Evolutionary conservation across 2,113 vertebrate genomes (phyloP), one percentile per base, ranked within the genome.

Genomic region (Alectura lathami): DNA sequence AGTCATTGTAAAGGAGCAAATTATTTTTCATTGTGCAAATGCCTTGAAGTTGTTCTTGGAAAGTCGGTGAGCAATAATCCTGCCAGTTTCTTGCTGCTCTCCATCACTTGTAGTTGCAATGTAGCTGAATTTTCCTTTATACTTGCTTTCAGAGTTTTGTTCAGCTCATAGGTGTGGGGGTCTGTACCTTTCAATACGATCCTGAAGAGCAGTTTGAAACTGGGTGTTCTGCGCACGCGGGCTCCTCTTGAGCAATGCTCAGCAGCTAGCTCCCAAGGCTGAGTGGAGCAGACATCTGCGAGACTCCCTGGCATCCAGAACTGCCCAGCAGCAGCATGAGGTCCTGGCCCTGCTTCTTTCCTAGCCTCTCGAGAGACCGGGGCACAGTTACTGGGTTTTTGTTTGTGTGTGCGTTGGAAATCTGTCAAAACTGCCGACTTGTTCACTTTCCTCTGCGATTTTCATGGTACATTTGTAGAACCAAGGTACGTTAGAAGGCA

Each of bases 181-280:
- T 60, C 53, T 60, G 43, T 68, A 77, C 17, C 20, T 88, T 80
- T 66, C 26, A 27, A 26, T 4, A 36, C 26, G 32, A 23, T 73
- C 57, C 38, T 24, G 3, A 60, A 17, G 43, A 67, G 17, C 43
- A 48, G 1, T 83, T 83, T 67, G 47, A 56, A 47, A 42, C 1
- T 1, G 11, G 17, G 38, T 4, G 24, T 53, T 81, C 15, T 75
- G 36, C 43, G 53, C n/a, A 0, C 1, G 0, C 0, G 1, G 62
- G 21, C 63, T 91, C 62, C 62, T 85, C 38, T 0, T 2, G 29
- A 32, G 62, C 11, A 3, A 0, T 20, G 38, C 45, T 68, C 66
- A 59, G 53, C 7, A 3, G 17, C 68, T 60, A 2, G 79, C 40
- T 38, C 60, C 40, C 0, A 5, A 45, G 42, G 43, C 47, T 51